phyloP scores from a whole-genome alignment of 2,797 vertebrate genomes.

The Sardinella longiceps region DNA sequence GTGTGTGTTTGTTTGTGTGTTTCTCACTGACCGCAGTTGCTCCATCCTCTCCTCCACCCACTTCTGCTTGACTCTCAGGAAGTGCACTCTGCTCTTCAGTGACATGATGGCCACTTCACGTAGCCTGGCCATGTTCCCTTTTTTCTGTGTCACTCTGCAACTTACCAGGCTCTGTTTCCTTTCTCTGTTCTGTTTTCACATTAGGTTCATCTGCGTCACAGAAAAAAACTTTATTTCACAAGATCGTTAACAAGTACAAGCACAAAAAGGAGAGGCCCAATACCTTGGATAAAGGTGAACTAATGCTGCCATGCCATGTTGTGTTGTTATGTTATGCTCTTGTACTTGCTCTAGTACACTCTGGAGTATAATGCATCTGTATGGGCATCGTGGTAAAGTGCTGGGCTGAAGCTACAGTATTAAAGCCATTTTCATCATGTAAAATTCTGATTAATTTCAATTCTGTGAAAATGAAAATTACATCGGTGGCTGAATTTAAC shows the following conservation, averaged over 20 bases:
- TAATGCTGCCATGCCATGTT: constrained; percentile 52
- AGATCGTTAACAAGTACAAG: constrained; percentile 97
- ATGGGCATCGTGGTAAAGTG: background rate
- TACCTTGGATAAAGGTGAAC: constrained; percentile 88
- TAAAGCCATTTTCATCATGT: too few relatives aligned
- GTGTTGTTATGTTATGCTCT: constrained; percentile 6
- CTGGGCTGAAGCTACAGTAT: too few relatives aligned
- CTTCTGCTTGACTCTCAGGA: constrained; percentile 55
- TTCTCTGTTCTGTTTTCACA: constrained; percentile 68
- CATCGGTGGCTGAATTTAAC: too few relatives aligned
- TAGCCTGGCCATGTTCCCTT: constrained; percentile 54
- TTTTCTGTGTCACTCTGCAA: constrained; percentile 40
- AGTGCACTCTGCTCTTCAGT: constrained; percentile 50
- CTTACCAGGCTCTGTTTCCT: constrained; percentile 42
- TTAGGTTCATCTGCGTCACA: constrained; percentile 94
- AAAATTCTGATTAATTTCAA: too few relatives aligned
- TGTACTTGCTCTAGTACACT: too few relatives aligned
- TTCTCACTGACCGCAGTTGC: constrained; percentile 31
- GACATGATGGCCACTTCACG: constrained; percentile 61
- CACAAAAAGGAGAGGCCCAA: constrained; percentile 91
- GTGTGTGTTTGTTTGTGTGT: too few relatives aligned
- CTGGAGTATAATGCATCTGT: background rate
- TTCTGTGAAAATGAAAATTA: too few relatives aligned
- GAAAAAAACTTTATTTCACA: constrained; percentile 95
- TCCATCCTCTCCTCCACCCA: constrained; percentile 43